Base-by-base conservation (phyloP, 2,113 vertebrate genomes). In the Oncorhynchus kisutch region DNA sequence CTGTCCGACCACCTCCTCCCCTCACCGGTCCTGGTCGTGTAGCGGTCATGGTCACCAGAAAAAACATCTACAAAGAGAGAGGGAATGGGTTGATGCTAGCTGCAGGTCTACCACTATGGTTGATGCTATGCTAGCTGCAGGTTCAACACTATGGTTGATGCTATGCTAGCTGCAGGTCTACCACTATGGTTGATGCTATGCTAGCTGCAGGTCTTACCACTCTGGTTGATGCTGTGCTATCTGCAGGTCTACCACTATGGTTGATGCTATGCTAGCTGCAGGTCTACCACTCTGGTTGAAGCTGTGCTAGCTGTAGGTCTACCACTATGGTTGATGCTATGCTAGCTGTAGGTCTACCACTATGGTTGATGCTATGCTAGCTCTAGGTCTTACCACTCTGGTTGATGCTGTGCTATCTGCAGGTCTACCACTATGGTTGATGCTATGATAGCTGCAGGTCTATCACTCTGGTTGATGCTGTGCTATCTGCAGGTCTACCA, bases 11-110 rank as follows among this genome's bases (percentile, higher is more conserved):
- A 67, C 12, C 16, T 11, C 62, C 57, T 57, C 24, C 57, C 51
- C 6, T 6, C 27, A 27, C 29, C 39, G 16, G 34, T 76, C 11
- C 31, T 64, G 18, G 60, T 45, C 12, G 16, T 49, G 62, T 79
- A 78, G 16, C 51, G 16, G n/a, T 77, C 80, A 76, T 73, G 59
- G 31, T 85, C 82, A 12, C 71, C 82, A 66, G 85, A 82, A 72
- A 87, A 78, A 20, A 64, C 64, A 20, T 69, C 87, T 88, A 74
- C 24, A 29, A 79, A 14, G 67, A 25, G 67, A 39, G 16, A 45
- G 70, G 22, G 70, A 29, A 8, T 24, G 70, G 59, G 59, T 25
- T 39, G 7, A 22, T n/a, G 57, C 34, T 5, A 60, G 57, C 11
- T 11, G 16, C 0, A 60, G 57, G 20, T 51, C 2, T 16, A 51